Base-by-base conservation (phyloP, 2,113 vertebrate species). In the Melanostigma gelatinosum region DNA sequence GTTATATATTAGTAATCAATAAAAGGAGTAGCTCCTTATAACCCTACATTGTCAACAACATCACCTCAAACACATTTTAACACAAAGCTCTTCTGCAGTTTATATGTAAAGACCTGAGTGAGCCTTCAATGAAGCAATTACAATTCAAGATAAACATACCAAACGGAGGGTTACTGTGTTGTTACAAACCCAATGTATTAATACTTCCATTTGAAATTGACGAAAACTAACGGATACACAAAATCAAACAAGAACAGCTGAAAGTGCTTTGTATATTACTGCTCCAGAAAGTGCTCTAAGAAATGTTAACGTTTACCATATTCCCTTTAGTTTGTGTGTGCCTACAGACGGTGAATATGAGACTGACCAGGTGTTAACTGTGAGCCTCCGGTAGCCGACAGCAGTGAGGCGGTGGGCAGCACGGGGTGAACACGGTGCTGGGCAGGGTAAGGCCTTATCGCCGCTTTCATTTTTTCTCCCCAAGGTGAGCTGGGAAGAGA, bases 401-500 rank as follows among this genome's bases (percentile, higher is more conserved):
- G 90, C 82, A 80, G 61, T 13, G 93, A 94, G 93, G 95, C 94
- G 91, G 92, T 84, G 36, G 92, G 93, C 96, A 96, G 94, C 80
- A 91, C 91, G 84, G 89, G 87, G 92, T 93, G 95, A 93, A 91
- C 93, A 93, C 89, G 79, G 92, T 89, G 88, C 80, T 61, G 90
- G 88, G 80, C 81, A 79, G 90, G 91, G 94, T 93, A 91, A 95
- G 94, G 93, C 93, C 95, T 96, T 94, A 95, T 91, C 90, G 77
- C 94, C 93, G 95, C 96, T 98, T 99, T 98, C 97, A 98, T 99
- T 98, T 98, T 98, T 95, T 96, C 96, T 98, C 96, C 96, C 96
- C 96, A 96, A 98, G 97, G 93, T 96, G 96, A 98, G 96, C 97
- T 96, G 96, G 96, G 97, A 96, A 96, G 97, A 99, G 98, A 98